Percentiles rank a stretch among this genome's conserved stretches.
phyloP scores from a whole-genome alignment of 2,797 vertebrate genomes.

The Tympanoctomys barrerae region DNA sequence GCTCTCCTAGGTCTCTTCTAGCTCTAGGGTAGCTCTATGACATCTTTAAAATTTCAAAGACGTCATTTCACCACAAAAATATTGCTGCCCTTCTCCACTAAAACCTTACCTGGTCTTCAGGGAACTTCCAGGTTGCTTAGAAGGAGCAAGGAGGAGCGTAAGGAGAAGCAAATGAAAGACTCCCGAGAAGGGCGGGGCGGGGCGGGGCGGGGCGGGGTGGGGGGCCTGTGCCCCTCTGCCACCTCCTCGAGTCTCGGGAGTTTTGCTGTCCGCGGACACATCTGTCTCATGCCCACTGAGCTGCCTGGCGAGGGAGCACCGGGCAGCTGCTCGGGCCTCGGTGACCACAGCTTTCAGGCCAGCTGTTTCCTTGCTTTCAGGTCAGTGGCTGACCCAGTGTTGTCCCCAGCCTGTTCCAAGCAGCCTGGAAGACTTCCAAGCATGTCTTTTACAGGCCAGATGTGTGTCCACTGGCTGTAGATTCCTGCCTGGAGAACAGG shows the following conservation, averaged over 20 bases:
- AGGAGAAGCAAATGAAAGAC: constrained; percentile 17
- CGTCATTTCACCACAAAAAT: neutral
- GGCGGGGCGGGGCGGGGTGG: too few species aligned
- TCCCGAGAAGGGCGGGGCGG: neutral
- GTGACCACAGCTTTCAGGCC: constrained; percentile 68
- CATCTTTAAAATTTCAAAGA: neutral
- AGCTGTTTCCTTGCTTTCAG: constrained; percentile 85
- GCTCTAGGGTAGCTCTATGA: neutral
- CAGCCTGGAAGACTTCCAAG: constrained; percentile 86
- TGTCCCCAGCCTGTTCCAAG: constrained; percentile 86
- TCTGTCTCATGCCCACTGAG: neutral
- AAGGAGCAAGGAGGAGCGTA: neutral
- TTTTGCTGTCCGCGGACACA: neutral
- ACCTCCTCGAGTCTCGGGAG: neutral
- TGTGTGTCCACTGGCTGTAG: constrained; percentile 88
- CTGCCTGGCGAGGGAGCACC: neutral
- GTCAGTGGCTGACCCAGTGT: constrained; percentile 81
- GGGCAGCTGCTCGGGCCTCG: constrained; percentile 28
- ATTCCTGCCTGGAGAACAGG: constrained; percentile 87
- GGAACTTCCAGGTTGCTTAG: neutral
- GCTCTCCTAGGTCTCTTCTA: neutral
- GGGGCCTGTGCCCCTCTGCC: neutral
- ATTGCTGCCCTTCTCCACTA: neutral
- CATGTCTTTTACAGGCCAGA: constrained; percentile 87
- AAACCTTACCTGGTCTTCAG: neutral